Base-by-base conservation (phyloP, 2,113 vertebrate genomes). In the Rhagologus leucostigma region DNA sequence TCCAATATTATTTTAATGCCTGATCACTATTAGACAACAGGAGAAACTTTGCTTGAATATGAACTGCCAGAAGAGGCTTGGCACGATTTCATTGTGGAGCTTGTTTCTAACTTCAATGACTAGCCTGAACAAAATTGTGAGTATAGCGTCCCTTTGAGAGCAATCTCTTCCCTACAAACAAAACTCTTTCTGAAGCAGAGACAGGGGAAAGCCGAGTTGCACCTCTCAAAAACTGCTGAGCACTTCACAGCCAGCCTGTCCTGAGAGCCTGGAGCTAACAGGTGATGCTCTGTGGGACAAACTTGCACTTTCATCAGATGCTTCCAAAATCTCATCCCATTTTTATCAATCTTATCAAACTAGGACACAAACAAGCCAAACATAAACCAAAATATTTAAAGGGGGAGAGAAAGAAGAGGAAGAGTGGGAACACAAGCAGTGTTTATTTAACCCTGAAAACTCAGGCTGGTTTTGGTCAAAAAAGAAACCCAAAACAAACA, bases 41-140 rank as follows among this genome's bases (percentile, higher is more conserved):
- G 44, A 86, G 39, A 88, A 93, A 93, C 71, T 86, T 27, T 52
- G 35, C 46, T 76, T n/a, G 39, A 70, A 69, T 41, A 44, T 20
- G 59, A 67, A 59, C 46, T 80, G 75, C 37, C 87, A 90, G 59
- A 88, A 30, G 37, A 92, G 20, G 52, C 44, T 94, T 93, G 88
- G 79, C 90, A 94, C 2, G 0, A 91, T 83, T 96, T 87, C 74
- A 13, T 30, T 16, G 47, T 59, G 62, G 68, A 92, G 87, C 47
- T 92, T 16, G 37, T 59, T 90, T 73, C 68, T 76, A 93, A 95
- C 87, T 96, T 91, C 89, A 87, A 41, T 47, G 78, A 88, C 30
- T 85, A 73, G 39, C 27, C 42, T 84, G 56, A 88, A 67, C 68
- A 70, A 88, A 88, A 86, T 2, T 39, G 18, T 49, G 68, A 91